Percentiles rank a stretch among this genome's conserved stretches.
Evolutionary conservation across 1,140 invertebrate genomes (phyloP).

Genomic region (Papilio dardanus): DNA sequence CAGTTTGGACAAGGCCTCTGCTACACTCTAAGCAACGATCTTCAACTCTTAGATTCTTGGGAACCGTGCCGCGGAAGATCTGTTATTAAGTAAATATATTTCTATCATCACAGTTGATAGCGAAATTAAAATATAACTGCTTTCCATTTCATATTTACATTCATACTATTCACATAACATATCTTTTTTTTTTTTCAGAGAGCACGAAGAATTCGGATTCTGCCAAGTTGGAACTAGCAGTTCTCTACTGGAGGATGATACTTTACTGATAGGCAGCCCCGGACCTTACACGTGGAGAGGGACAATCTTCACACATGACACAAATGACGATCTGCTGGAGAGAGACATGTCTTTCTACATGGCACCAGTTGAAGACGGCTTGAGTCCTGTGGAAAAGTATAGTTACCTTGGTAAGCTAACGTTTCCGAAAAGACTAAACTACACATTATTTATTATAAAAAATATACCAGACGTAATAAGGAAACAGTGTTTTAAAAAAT

Average conservation of each 20-base stretch:
- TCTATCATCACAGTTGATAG: not conserved
- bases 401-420: conserved; percentile 90
- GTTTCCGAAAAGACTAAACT: not conserved
- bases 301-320: conserved; percentile 90
- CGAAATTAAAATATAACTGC: too few species aligned
- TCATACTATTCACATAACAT: not conserved
- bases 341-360: conserved; percentile 91
- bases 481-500: too few species aligned
- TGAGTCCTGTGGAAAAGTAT: conserved; percentile 92
- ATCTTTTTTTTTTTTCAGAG: conserved; percentile 77
- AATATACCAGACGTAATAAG: too few species aligned
- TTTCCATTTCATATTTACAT: too few species aligned
- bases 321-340: conserved; percentile 88
- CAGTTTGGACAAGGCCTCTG: conserved; percentile 95
- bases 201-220: conserved; percentile 93
- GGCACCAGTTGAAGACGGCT: conserved; percentile 86
- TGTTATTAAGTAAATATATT: conserved; percentile 83
- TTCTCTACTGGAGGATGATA: conserved; percentile 89
- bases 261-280: conserved; percentile 92
- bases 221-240: conserved; percentile 97
- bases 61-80: conserved; percentile 92
- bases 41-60: conserved; percentile 88
- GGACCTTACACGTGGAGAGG: conserved; percentile 95
- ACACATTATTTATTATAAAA: not conserved
- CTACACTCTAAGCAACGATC: conserved; percentile 90